Evolutionary conservation across 2,113 vertebrate species (phyloP).

Genomic region (Thymallus thymallus): DNA sequence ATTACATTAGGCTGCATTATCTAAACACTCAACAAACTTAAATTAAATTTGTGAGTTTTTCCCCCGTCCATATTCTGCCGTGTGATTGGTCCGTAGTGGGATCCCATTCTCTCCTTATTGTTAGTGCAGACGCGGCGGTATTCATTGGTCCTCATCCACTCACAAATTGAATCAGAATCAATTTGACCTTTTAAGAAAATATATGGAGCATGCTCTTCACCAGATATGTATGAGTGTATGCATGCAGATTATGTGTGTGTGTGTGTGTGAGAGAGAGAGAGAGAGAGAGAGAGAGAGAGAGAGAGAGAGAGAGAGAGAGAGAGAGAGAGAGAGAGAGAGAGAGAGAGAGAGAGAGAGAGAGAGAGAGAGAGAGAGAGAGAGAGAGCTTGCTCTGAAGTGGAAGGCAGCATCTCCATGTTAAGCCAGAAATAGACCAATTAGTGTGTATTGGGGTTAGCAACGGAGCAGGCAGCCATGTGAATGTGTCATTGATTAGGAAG

Average conservation of each 20-base stretch:
- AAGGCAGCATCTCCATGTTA: constrained; percentile 74
- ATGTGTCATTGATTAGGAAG: constrained; percentile 81
- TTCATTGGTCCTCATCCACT: constrained; percentile 65
- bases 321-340: too few relatives aligned
- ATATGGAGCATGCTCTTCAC: constrained; percentile 30
- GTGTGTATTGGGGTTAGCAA: constrained; percentile 63
- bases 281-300: too few relatives aligned
- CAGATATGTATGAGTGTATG: constrained; percentile 46
- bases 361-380: too few relatives aligned
- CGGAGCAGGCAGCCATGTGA: constrained; percentile 77
- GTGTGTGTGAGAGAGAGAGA: constrained; percentile 38
- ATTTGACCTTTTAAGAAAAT: constrained; percentile 72
- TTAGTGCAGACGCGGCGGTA: constrained; percentile 60
- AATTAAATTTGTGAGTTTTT: constrained; percentile 67
- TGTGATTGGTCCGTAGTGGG: constrained; percentile 51
- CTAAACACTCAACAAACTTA: constrained; percentile 75
- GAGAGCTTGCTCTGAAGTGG: constrained; percentile 61
- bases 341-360: too few relatives aligned
- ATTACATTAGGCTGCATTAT: constrained; percentile 75
- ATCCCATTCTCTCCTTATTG: constrained; percentile 59
- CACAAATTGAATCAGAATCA: constrained; percentile 74
- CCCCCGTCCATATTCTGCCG: constrained; percentile 25
- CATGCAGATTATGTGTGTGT: constrained; percentile 39
- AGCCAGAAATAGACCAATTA: constrained; percentile 78
- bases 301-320: too few relatives aligned